Base-by-base conservation (phyloP, 1,140 invertebrate genomes). In the Stegodyphus mimosarum region DNA sequence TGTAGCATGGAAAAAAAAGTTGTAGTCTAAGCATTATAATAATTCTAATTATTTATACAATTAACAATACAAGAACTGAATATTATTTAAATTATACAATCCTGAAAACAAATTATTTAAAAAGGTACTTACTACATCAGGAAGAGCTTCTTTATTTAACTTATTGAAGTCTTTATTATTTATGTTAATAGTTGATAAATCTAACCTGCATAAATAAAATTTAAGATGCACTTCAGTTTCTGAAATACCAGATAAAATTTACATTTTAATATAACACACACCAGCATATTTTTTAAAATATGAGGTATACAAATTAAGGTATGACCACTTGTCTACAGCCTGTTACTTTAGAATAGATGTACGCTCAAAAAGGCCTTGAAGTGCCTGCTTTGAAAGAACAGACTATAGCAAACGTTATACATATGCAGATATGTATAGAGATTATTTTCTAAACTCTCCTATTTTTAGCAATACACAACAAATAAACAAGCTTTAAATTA, bases 121-220 rank as follows among this genome's bases (percentile, higher is more conserved):
- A 75, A 11, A 71, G 48, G 75, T 53, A 85, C 89, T 89, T 88
- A 91, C 93, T 70, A 99, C 94, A 92, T 99, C 97, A 0, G 97
- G 96, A 71, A 98, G 89, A 1, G 90, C 90, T 55, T 94, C 93
- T 67, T 91, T 90, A 81, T 95, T 92, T 79, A 97, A 89, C 88
- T 96, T 95, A 69, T 99, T 97, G 89, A 97, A 95, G 90, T 97
- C 94, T 0, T 88, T 87, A 91, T 99, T 94, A 89, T 99, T 99
- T 9, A 98, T 93, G 89, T 99, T 99, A 18, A 94, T 94, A 88
- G 97, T 96, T 7, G 92, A 92, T 48, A 99, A 90, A 91, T 97
- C 95, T 91, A 98, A 98, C 53, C 95, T 96, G 17, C 3, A 71
- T 18, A 74, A 11, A 86, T 60, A 52, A 60, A 60, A 10, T 9